Evolutionary conservation across 2,797 vertebrate genomes (phyloP).

Genomic region (Nothura maculosa): DNA sequence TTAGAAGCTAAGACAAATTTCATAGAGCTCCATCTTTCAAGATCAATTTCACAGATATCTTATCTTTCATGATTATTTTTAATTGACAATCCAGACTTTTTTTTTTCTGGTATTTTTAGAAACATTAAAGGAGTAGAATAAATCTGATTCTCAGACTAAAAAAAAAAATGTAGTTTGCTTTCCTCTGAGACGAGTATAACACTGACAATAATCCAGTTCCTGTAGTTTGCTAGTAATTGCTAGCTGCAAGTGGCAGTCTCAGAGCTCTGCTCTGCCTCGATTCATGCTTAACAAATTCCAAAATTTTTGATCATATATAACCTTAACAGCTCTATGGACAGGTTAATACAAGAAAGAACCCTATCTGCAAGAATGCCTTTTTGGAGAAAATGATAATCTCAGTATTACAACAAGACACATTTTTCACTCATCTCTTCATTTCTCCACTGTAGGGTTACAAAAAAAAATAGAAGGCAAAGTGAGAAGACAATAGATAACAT

Average conservation of each 20-base stretch:
- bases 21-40: not conserved
- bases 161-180: slow-evolving; percentile 4
- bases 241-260: not conserved
- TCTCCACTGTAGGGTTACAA: not conserved
- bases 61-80: not conserved
- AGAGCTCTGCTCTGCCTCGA: not conserved
- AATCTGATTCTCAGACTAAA: slow-evolving; percentile 5
- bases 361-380: not conserved
- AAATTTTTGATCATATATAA: slow-evolving; percentile 12
- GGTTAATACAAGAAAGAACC: slow-evolving; percentile 12
- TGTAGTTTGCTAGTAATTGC: not conserved
- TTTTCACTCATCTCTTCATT: slow-evolving; percentile 1
- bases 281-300: not conserved
- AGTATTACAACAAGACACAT: not conserved
- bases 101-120: not conserved
- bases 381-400: not conserved
- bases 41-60: not conserved
- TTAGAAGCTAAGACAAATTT: not conserved
- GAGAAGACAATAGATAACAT: not conserved
- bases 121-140: not conserved
- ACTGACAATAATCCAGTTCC: not conserved
- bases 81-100: not conserved
- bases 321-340: not conserved
- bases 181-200: not conserved
- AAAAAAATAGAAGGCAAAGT: not conserved